phyloP scores from a whole-genome alignment of 2,888 invertebrate species.

The Stomorhina lunata region DNA sequence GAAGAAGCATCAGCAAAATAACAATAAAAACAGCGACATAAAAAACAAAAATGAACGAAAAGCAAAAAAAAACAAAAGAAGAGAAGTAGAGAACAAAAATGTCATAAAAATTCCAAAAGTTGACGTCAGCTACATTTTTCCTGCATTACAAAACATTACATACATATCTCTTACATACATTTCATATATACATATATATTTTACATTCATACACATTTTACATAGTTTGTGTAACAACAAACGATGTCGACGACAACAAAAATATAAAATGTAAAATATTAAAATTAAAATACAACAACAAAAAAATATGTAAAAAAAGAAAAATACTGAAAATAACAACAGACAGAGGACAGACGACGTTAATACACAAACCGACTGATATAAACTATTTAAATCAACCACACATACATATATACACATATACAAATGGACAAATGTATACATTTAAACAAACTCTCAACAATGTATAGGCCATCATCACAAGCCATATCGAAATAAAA shows the following conservation, averaged over 20 bases:
- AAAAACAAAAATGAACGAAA: slow-evolving; percentile 1
- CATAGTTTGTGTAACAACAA: slow-evolving; percentile 15
- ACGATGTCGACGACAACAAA: background rate
- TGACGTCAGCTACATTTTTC: slow-evolving; percentile 51
- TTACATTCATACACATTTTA: no score
- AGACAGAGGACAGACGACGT: slow-evolving; percentile 60
- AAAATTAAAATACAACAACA: background rate
- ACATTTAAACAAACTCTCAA: background rate
- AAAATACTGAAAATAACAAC: slow-evolving; percentile 57
- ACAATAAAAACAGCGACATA: slow-evolving; percentile 1
- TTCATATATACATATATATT: no score
- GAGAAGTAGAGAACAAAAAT: background rate
- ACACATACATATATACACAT: background rate
- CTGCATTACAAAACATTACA: no score
- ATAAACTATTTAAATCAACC: slow-evolving; percentile 41
- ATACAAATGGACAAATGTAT: background rate
- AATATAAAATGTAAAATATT: slow-evolving; percentile 11
- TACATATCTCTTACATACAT: no score
- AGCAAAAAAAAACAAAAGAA: background rate
- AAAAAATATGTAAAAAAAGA: background rate
- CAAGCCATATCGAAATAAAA: background rate
- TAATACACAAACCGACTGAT: slow-evolving; percentile 39
- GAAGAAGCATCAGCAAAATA: background rate
- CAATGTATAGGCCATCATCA: background rate
- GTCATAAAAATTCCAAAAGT: slow-evolving; percentile 49